Base-by-base conservation (phyloP, 2,113 vertebrate species). In the Numida meleagris region DNA sequence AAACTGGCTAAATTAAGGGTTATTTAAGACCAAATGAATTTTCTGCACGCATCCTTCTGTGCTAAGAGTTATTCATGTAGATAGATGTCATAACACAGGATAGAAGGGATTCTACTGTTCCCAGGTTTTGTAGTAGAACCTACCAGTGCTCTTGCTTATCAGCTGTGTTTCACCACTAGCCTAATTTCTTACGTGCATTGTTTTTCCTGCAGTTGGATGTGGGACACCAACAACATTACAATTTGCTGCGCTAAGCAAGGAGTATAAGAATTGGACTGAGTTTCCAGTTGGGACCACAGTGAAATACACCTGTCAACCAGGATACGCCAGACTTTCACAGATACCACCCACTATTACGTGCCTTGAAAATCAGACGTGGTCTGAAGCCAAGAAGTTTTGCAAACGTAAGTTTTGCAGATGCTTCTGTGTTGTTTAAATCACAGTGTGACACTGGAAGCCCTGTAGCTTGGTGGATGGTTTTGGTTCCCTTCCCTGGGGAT, bases 301-400 rank as follows among this genome's bases (percentile, higher is more conserved):
- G 91, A 72, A 89, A 20, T 97, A 97, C 68, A 95, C 50, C 13
- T 97, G 96, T 27, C 90, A 31, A 36, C 91, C 93, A 87, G 96
- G 97, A 79, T 97, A 92, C 0, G 0, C 19, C 19, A 86, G 65
- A 85, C 5, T 29, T 3, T 6, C 16, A 12, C 13, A 24, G n/a
- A 79, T 27, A 18, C 12, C 89, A 58, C 81, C 96, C 72, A 10
- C 12, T 19, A 16, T 86, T 71, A 94, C 5, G 3, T 97, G 97
- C 62, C 87, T 96, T 66, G 7, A 90, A 23, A 96, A 76, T 14
- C 93, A 83, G 33, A 40, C 70, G 0, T 98, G 96, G 95, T 96
- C 97, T 68, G 77, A 95, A 53, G 82, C 82, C 33, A 63, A 20
- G 57, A 51, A 90, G n/a, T 77, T 89, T 42, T 98, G 96, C 94